Percentiles rank a stretch among this genome's conserved stretches.
These are phyloP conservation scores for Macrosoma leucophasiata DNA, from an alignment of 2,888 invertebrate genomes.

Conservation along the genomic window DNA sequence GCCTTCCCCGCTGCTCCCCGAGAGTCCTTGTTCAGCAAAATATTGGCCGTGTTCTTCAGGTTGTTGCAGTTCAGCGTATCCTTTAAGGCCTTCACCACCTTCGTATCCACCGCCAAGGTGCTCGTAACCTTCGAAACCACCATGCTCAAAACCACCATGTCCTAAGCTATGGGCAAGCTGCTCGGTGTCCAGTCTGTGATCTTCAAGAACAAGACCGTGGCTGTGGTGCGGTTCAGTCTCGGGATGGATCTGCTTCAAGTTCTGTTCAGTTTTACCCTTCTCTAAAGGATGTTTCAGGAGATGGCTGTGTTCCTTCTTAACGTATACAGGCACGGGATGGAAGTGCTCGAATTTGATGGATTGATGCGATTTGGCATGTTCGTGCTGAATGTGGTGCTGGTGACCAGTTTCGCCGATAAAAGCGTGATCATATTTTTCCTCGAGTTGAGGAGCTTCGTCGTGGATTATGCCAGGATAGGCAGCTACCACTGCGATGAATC, in stretches of 20 bases:
- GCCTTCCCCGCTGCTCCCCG: slow-evolving; percentile 51
- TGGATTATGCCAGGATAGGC: slow-evolving; percentile 66
- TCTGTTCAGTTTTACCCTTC: slow-evolving; percentile 77
- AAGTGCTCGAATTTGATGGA: slow-evolving; percentile 82
- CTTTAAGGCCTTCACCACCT: slow-evolving; percentile 54
- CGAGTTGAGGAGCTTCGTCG: slow-evolving; percentile 55
- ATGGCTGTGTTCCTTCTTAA: slow-evolving; percentile 80
- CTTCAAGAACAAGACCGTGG: slow-evolving; percentile 76
- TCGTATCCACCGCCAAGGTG: slow-evolving; percentile 42
- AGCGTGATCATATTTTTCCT: slow-evolving; percentile 54
- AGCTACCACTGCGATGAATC: slow-evolving; percentile 60
- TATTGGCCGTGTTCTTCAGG: slow-evolving; percentile 51
- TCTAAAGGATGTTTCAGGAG: slow-evolving; percentile 79
- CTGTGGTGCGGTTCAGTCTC: slow-evolving; percentile 76
- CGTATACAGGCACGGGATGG: slow-evolving; percentile 81
- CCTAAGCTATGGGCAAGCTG: slow-evolving; percentile 41
- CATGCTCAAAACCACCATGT: slow-evolving; percentile 40
- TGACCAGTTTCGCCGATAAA: slow-evolving; percentile 68
- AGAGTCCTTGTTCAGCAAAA: slow-evolving; percentile 43
- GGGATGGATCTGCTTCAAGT: slow-evolving; percentile 77
- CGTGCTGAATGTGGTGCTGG: slow-evolving; percentile 77
- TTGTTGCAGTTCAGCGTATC: slow-evolving; percentile 49
- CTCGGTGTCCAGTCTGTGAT: slow-evolving; percentile 67
- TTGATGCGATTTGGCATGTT: slow-evolving; percentile 82
- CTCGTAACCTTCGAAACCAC: slow-evolving; percentile 36